These are phyloP conservation scores for Panulirus ornatus DNA, from an alignment of 1,140 invertebrate species.

Conservation along the genomic window DNA sequence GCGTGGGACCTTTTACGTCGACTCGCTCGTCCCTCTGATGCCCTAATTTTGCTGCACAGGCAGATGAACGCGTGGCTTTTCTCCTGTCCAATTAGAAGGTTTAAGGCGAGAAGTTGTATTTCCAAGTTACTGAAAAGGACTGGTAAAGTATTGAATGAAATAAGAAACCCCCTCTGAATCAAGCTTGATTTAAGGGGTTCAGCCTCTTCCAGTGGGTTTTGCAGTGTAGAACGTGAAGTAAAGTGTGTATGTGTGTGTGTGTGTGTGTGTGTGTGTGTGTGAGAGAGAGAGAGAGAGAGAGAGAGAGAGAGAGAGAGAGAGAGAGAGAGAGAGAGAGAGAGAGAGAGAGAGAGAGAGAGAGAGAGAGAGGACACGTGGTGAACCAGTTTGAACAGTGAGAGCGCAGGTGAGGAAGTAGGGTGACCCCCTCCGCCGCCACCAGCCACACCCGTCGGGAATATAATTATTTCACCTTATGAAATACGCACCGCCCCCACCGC, in stretches of 20 bases:
- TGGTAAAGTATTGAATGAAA: too few relatives aligned
- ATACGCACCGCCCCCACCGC: not conserved
- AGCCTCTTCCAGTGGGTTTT: too few relatives aligned
- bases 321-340: too few relatives aligned
- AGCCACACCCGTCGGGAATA: not conserved
- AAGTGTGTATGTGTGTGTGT: not conserved
- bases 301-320: not conserved
- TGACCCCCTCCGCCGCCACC: slow-evolving; percentile 1
- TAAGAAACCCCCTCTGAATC: too few relatives aligned
- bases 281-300: not conserved
- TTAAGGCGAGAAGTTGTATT: too few relatives aligned
- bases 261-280: not conserved
- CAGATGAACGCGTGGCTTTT: too few relatives aligned
- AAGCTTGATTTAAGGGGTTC: too few relatives aligned
- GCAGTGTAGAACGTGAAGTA: not conserved
- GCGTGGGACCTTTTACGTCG: too few relatives aligned
- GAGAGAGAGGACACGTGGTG: not conserved
- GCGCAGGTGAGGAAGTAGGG: not conserved
- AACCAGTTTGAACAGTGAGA: not conserved
- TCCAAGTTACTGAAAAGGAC: too few relatives aligned
- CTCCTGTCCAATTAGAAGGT: too few relatives aligned
- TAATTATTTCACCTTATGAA: slow-evolving; percentile 1
- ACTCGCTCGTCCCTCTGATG: too few relatives aligned
- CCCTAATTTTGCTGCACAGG: too few relatives aligned
- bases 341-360: not conserved